Evolutionary conservation across 2,888 invertebrate species (phyloP).

Genomic region (Melanchra persicariae): DNA sequence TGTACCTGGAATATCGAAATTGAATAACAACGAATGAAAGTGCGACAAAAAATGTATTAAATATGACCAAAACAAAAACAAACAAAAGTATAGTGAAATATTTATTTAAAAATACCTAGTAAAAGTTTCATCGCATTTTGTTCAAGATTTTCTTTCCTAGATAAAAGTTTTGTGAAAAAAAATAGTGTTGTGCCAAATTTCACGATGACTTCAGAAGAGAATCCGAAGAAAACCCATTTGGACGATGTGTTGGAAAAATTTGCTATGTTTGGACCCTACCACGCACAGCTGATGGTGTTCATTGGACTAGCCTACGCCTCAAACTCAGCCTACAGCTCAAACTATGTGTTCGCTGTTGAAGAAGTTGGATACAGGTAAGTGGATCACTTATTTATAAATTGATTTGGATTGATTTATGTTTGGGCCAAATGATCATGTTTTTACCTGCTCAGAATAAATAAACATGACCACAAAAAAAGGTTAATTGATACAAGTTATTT

Average conservation of each 20-base stretch:
- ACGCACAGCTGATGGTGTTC: constrained; percentile 88
- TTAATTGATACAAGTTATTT: too few relatives aligned
- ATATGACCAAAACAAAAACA: background rate
- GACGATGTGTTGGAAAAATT: constrained; percentile 84
- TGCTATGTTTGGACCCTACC: constrained; percentile 91
- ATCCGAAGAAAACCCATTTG: constrained; percentile 67
- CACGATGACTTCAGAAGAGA: constrained; percentile 52
- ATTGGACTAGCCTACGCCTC: constrained; percentile 91
- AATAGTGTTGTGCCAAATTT: background rate
- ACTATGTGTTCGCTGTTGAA: constrained; percentile 92
- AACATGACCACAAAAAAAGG: too few relatives aligned
- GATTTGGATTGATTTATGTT: too few relatives aligned
- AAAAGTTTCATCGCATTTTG: background rate
- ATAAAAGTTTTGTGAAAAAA: background rate
- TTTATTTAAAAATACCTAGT: background rate
- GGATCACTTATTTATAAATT: background rate
- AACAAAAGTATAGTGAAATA: background rate
- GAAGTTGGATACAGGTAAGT: constrained; percentile 88
- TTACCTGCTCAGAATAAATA: too few relatives aligned
- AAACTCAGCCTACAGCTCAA: constrained; percentile 91
- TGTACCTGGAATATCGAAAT: background rate
- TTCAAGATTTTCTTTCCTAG: background rate
- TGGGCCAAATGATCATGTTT: too few relatives aligned
- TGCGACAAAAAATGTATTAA: background rate
- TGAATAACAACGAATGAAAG: background rate